phyloP scores from a whole-genome alignment of 2,113 vertebrate species.

The Tachysurus fulvidraco region DNA sequence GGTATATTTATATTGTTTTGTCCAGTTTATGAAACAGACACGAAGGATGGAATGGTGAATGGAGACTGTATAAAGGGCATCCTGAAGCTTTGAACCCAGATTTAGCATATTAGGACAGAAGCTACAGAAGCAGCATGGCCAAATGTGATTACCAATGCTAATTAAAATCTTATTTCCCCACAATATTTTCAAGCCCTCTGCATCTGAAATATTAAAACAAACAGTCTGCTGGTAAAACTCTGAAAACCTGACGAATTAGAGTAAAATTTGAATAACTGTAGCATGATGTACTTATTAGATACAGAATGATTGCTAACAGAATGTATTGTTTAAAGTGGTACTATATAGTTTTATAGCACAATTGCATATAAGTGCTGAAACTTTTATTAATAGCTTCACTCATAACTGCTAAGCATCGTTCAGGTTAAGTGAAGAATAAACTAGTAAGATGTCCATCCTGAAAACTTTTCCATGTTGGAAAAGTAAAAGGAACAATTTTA shows the following conservation, averaged over 20 bases:
- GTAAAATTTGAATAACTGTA: conserved; percentile 34
- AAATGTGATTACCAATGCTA: conserved; percentile 54
- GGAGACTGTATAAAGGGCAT: conserved; percentile 52
- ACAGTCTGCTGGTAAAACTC: conserved; percentile 38
- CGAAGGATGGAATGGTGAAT: conserved; percentile 43
- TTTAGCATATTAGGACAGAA: conserved; percentile 50
- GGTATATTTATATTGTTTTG: conserved; percentile 30
- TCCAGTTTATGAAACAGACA: conserved; percentile 28
- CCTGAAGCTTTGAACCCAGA: conserved; percentile 48
- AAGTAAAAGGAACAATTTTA: background rate
- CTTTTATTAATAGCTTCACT: background rate
- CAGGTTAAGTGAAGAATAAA: background rate
- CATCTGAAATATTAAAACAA: conserved; percentile 41
- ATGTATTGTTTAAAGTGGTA: background rate
- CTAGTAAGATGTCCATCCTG: background rate
- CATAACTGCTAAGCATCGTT: background rate
- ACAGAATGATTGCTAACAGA: background rate
- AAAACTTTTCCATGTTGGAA: background rate
- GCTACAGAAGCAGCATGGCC: conserved; percentile 26
- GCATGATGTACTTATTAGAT: conserved; percentile 17
- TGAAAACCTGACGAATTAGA: conserved; percentile 41
- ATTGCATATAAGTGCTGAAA: background rate
- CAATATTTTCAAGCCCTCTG: conserved; percentile 36
- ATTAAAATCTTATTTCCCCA: conserved; percentile 48
- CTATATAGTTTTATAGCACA: background rate